phyloP scores from a whole-genome alignment of 2,888 invertebrate genomes.

The Machimus rusticus region DNA sequence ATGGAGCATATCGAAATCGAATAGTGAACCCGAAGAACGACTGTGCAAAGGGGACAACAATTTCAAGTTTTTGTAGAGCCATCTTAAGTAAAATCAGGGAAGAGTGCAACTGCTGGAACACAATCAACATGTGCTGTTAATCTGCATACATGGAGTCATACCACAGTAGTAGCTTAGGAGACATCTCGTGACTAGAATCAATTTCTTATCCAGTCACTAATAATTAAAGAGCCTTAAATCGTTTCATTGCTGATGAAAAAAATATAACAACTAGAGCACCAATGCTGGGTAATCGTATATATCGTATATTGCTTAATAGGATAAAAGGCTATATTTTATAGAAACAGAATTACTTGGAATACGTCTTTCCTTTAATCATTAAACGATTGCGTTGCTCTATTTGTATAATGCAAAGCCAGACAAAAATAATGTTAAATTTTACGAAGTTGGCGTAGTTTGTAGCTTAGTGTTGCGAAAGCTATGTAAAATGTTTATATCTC shows the following conservation, averaged over 20 bases:
- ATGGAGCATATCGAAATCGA: not conserved
- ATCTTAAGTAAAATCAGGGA: not conserved
- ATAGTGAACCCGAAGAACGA: too few relatives aligned
- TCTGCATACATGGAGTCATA: constrained; percentile 7
- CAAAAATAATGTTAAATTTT: too few relatives aligned
- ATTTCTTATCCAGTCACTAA: constrained; percentile 42
- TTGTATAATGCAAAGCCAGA: too few relatives aligned
- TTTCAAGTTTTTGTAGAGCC: not conserved
- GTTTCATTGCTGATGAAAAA: not conserved
- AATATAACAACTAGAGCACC: not conserved
- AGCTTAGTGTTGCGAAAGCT: too few relatives aligned
- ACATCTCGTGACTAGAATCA: constrained; percentile 44
- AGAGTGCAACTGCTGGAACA: not conserved
- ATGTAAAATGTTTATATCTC: too few relatives aligned
- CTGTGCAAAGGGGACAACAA: not conserved
- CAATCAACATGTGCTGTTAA: constrained; percentile 6
- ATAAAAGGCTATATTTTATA: not conserved
- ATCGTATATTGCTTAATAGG: not conserved
- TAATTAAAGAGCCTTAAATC: constrained; percentile 30
- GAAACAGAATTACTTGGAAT: too few relatives aligned
- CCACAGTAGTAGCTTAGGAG: constrained; percentile 1
- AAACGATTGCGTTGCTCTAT: too few relatives aligned
- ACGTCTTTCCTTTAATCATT: too few relatives aligned
- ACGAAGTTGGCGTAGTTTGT: too few relatives aligned
- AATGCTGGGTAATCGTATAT: not conserved